Base-by-base conservation (phyloP, 1,140 invertebrate genomes). In the Vollenhovia emeryi region DNA sequence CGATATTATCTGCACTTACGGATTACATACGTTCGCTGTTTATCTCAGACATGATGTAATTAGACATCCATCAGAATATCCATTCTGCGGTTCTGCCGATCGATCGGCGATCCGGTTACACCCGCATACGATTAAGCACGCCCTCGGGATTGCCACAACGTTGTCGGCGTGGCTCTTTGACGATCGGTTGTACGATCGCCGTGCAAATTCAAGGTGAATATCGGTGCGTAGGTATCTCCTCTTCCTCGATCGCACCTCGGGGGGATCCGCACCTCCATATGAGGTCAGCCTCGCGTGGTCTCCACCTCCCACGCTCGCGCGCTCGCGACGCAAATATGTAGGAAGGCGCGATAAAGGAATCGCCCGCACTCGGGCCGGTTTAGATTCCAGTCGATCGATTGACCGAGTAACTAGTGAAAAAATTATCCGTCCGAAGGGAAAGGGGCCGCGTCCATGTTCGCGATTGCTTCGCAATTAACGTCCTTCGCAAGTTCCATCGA, bases 141-240 rank as follows among this genome's bases (percentile, higher is more conserved):
- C 11, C n/a, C 21, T 73, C 18, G 6, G 3, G 24, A 50, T 50
- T 52, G 57, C 9, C 36, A 24, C 45, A 33, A 52, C 64, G 30
- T 64, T 24, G 76, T 36, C n/a, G 60, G 36, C n/a, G 24, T 18
- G 18, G n/a, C 21, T 57, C 36, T 30, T 76, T 13, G 57, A 73
- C 73, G 57, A 86, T 86, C 62, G 69, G 24, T 73, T 50, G 18
- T 15, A 13, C 50, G 33, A 66, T 43, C 21, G 36, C 3, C 55
- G 27, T 62, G 59, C 45, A 13, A 40, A 86, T 84, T 74, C 74
- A 80, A 80, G 84, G 69, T 80, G 27, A 85, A 60, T 8, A 21
- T 30, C 40, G 9, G 40, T 30, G 85, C 85, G 87, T 89, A 86
- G 87, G 87, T 33, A 78, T 84, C 43, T 69, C 87, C 71, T 86